Conservation (phyloP, 2,113 vertebrate genomes). For the Morphnarchus princeps region DNA sequence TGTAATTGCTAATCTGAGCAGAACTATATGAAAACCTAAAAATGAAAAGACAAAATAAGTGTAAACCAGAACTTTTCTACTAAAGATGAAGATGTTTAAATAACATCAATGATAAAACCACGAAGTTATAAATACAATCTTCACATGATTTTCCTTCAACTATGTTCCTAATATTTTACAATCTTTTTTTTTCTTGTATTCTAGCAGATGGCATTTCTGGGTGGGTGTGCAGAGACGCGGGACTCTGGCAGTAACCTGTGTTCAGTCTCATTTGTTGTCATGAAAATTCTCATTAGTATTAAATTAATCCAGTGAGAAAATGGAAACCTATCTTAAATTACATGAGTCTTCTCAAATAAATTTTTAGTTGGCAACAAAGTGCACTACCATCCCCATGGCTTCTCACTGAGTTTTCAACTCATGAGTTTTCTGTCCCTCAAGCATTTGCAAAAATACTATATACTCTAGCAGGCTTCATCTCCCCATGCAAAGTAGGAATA, state of each 20-base stretch:
- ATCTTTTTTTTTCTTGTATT: not conserved
- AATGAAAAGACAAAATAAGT: not conserved
- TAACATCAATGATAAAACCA: not conserved
- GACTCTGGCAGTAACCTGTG: not conserved
- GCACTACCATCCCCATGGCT: not conserved
- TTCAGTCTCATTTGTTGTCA: not conserved
- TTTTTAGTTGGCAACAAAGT: not conserved
- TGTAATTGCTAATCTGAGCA: not conserved
- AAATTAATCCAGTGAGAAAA: not conserved
- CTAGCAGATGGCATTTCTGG: not conserved
- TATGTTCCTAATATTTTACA: not conserved
- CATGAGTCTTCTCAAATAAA: not conserved
- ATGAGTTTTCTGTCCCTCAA: not conserved
- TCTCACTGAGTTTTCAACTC: not conserved
- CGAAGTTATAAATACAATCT: not conserved
- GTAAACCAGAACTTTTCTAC: not conserved
- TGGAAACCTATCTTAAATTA: not conserved
- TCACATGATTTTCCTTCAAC: not conserved
- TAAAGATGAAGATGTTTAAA: not conserved
- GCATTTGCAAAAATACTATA: not conserved
- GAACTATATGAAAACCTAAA: not conserved
- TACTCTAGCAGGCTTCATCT: not conserved
- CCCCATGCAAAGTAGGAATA: not conserved
- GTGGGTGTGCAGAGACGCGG: not conserved
- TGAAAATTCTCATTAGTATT: not conserved